These are phyloP conservation scores for Cololabis saira DNA, from an alignment of 2,113 vertebrate genomes.

Conservation along the genomic window DNA sequence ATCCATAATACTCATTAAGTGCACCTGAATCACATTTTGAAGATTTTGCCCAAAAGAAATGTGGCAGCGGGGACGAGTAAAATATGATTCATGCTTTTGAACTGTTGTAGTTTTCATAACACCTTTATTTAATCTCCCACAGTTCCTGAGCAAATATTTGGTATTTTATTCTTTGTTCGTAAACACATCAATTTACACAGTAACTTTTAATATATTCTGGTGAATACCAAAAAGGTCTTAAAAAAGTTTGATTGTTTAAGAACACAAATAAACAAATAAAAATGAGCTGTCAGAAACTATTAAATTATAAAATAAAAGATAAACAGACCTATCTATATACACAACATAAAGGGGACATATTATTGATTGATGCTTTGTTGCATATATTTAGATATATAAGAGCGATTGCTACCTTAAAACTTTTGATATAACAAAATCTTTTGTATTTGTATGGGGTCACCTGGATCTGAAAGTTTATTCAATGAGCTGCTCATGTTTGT, in stretches of 20 bases:
- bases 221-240: slow-evolving; percentile 50
- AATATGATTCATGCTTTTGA: slow-evolving; percentile 56
- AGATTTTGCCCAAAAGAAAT: slow-evolving; percentile 41
- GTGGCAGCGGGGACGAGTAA: slow-evolving; percentile 23
- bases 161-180: slow-evolving; percentile 65
- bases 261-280: slow-evolving; percentile 57
- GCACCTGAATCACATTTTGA: slow-evolving; percentile 30
- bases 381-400: background rate
- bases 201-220: slow-evolving; percentile 61
- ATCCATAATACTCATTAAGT: slow-evolving; percentile 47
- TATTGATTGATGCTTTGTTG: background rate
- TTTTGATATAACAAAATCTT: no score
- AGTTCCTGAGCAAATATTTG: slow-evolving; percentile 77
- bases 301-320: slow-evolving; percentile 58
- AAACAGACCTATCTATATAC: slow-evolving; percentile 59
- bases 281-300: slow-evolving; percentile 40
- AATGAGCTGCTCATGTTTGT: no score
- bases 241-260: slow-evolving; percentile 30
- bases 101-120: slow-evolving; percentile 59
- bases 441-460: no score
- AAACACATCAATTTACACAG: slow-evolving; percentile 73
- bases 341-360: slow-evolving; percentile 24
- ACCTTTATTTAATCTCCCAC: slow-evolving; percentile 66
- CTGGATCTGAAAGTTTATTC: no score
- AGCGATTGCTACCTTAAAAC: background rate